Base-by-base conservation (phyloP, 2,113 vertebrate genomes). In the Eubucco bourcierii region DNA sequence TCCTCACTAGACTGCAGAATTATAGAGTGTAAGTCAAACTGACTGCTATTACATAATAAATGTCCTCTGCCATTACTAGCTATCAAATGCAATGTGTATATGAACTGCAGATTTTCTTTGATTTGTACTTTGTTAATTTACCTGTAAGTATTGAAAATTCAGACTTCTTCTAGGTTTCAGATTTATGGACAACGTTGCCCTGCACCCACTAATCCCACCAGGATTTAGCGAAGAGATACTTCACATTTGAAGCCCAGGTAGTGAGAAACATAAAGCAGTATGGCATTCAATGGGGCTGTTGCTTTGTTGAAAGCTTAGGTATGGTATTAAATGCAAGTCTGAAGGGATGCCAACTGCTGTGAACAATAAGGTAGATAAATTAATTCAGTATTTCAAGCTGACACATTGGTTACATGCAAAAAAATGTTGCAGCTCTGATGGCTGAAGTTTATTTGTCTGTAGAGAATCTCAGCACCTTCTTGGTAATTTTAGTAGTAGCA, bases 371-470 rank as follows among this genome's bases (percentile, higher is more conserved):
- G 50, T 29, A 76, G 27, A 70, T 75, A 1, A 88, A 91, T 77
- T 90, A 87, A 87, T 82, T 72, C 33, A 39, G 14, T 80, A 56
- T 77, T 91, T 90, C 67, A 93, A 82, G 77, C 15, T 66, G 68
- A 73, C 14, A 9, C 33, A 8, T 28, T 87, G 16, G 58, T 61
- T 84, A 53, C 21, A n/a, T 25, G 27, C 9, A 76, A 90, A 92
- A 63, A 67, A n/a, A 4, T 0, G 6, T 47, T 84, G 24, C n/a
- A 55, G 8, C 10, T 73, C 34, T 79, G 12, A 46, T 34, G 23
- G 37, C 63, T 63, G 24, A 66, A 58, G 8, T 15, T 46, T 71
- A 6, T 90, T 85, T 78, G 7, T 47, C 55, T 77, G 20, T 5
- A 52, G 60, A 64, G 15, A 87, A 80, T 71, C 34, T 78, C 28